phyloP scores from a whole-genome alignment of 2,113 vertebrate species.

The Struthio camelus region DNA sequence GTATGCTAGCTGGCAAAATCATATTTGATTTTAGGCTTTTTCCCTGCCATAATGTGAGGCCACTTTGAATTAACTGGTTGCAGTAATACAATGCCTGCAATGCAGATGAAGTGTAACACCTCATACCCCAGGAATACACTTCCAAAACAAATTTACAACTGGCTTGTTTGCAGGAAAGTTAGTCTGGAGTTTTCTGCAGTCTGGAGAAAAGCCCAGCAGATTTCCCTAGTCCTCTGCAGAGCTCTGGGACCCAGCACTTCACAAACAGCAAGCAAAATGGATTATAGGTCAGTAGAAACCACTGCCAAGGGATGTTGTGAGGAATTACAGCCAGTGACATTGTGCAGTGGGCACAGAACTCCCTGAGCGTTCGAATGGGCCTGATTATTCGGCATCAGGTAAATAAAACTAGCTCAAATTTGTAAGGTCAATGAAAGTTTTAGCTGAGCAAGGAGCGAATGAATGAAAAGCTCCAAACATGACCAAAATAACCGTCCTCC shows the following conservation, averaged over 20 bases:
- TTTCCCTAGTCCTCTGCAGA: rapidly evolving
- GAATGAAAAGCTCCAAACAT: background rate
- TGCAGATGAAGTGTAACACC: rapidly evolving
- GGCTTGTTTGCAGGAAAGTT: background rate
- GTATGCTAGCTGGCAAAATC: no score
- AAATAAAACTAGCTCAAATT: background rate
- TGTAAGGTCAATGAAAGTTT: background rate
- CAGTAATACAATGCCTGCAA: rapidly evolving
- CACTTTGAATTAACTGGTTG: rapidly evolving
- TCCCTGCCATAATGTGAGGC: background rate
- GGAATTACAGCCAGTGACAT: background rate
- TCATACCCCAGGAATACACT: rapidly evolving
- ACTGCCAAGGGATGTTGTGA: background rate
- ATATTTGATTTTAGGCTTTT: background rate
- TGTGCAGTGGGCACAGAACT: background rate
- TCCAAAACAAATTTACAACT: background rate
- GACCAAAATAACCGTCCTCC: background rate
- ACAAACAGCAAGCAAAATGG: no score
- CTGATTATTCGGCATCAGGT: background rate
- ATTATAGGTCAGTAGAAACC: rapidly evolving
- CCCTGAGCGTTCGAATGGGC: no score
- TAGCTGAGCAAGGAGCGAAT: background rate
- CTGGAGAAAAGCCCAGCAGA: background rate
- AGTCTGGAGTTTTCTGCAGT: background rate
- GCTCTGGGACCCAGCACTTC: background rate